Base-by-base conservation (phyloP, 2,797 vertebrate species). In the Enteromius mattozi region DNA sequence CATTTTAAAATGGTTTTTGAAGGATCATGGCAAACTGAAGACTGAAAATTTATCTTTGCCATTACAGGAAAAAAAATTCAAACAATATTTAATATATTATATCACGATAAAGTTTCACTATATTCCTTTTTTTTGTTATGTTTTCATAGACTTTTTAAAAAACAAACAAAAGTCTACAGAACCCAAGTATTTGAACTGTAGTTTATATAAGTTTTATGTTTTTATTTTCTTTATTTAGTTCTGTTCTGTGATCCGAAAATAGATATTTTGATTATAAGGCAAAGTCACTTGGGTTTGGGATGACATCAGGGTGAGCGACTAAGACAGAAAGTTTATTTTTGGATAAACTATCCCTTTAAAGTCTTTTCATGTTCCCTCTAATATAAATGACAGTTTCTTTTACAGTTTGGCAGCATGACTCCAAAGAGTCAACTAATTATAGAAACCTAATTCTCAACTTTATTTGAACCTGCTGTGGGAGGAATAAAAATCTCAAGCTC, bases 391-490 rank as follows among this genome's bases (percentile, higher is more conserved):
- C 68, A 82, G 19, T 19, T 82, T 75, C 27, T n/a, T 63, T 27
- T 75, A 76, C 59, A 76, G 33, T 75, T 76, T 82, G 71, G 12
- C 56, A 69, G 10, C 12, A 56, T 47, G 37, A 56, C 24, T 78
- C 2, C 4, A 13, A 56, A 14, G 63, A 63, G 49, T 14, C 74
- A 66, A 42, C 37, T 78, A 78, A 84, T 78, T 61, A 84, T 84
- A 84, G 76, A 78, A 78, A 78, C 2, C 33, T 70, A 70, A 59
- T 70, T 84, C 75, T 71, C 82, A 84, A 49, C 75, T 84, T 49
- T 19, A 42, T 71, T 49, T 78, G 40, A 84, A 84, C 72, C 66
- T 63, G 27, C 66, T 10, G 37, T 40, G 1, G 35, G 13, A 45
- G 66, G 24, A 45, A 42, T 51, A 71, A 54, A 84, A 63, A 35